Evolutionary conservation across 2,113 vertebrate genomes (phyloP).

Genomic region (Cinclus cinclus): DNA sequence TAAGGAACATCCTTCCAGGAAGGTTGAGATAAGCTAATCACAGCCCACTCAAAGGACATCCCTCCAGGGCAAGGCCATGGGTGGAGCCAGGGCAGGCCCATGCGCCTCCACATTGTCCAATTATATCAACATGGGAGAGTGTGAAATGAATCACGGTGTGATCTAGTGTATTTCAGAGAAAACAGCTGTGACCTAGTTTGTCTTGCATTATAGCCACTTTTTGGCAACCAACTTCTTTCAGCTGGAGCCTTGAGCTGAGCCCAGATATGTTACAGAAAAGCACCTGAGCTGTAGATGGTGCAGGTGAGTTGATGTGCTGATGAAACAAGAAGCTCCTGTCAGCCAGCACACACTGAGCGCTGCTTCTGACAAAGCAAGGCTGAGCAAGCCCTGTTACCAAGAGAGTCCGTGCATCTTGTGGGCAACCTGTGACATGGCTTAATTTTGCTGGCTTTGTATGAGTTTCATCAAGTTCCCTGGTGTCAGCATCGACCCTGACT

Average conservation of each 20-base stretch:
- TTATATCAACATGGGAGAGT: background rate
- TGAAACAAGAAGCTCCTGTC: background rate
- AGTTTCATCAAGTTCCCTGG: background rate
- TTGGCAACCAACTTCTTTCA: background rate
- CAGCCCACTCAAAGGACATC: too few relatives aligned
- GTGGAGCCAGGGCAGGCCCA: too few relatives aligned
- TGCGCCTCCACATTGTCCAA: too few relatives aligned
- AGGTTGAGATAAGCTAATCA: too few relatives aligned
- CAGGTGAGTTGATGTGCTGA: background rate
- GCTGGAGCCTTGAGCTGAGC: background rate
- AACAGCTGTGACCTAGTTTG: background rate
- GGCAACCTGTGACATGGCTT: background rate
- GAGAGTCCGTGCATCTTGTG: fast-evolving
- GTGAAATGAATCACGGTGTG: background rate
- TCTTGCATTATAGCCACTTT: background rate
- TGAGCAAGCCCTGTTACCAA: background rate
- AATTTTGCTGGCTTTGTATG: background rate
- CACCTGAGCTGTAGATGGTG: background rate
- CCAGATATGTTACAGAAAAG: background rate
- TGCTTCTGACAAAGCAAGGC: background rate
- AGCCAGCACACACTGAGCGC: background rate
- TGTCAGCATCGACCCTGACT: background rate
- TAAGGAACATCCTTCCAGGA: too few relatives aligned
- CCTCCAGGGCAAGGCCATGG: too few relatives aligned
- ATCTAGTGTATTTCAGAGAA: background rate